Base-by-base conservation (phyloP, 2,888 invertebrate genomes). In the Zaprionus lineosus region DNA sequence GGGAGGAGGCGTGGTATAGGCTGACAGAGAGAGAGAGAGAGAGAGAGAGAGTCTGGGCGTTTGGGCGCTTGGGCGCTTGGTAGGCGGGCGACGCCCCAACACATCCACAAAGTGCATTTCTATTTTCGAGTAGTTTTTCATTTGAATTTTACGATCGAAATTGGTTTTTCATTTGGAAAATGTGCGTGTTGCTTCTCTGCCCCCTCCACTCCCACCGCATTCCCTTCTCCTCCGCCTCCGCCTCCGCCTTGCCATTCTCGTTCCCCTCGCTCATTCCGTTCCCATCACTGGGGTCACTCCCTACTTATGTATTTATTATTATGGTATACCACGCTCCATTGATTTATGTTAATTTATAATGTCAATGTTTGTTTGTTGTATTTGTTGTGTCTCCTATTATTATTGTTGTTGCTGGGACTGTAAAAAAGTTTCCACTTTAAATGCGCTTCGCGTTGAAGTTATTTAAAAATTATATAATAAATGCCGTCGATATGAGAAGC, bases 281-380 rank as follows among this genome's bases (percentile, higher is more conserved):
- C 7, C 18, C 14, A 19, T 26, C 46, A 15, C 28, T 37, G 31
- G 59, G 79, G 70, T 67, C 73, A 41, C 44, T 55, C 62, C 37
- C 39, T 5, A 51, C 34, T 33, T 72, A 50, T 51, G 46, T 74
- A 76, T 84, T 73, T 76, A 84, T 86, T 84, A 84, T 84, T 84
- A 81, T 81, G 70, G 66, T 41, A 59, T 63, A 73, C 74, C 82
- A 86, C 71, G 83, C 78, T 74, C 53, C 62, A 68, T 71, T 86
- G 86, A 78, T 86, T 81, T 86, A 86, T 81, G 83, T 84, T 84
- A 84, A 74, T 81, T 84, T 81, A 57, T 51, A 60, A 66, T 71
- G 74, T 84, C 78, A 82, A 82, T 68, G 33, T 50, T 28, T 47
- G 26, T 41, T 62, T 47, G 57, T 47, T 40, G 51, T 61, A 55